phyloP scores from a whole-genome alignment of 2,797 vertebrate species.

The Pyrocephalus nanus region DNA sequence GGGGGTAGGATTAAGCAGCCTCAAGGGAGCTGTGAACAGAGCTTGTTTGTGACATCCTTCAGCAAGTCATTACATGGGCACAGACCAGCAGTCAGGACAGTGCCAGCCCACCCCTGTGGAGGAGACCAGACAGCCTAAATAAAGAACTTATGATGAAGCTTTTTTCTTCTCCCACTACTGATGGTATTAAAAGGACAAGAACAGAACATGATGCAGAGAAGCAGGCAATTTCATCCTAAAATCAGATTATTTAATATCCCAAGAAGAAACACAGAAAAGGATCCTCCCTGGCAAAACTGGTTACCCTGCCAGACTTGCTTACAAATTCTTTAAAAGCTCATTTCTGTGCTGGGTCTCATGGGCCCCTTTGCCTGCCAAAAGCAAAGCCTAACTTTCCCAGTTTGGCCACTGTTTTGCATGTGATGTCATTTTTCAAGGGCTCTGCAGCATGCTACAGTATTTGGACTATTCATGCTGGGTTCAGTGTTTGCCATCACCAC shows the following conservation, averaged over 20 bases:
- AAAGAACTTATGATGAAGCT: not conserved
- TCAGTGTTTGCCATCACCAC: conserved; percentile 22
- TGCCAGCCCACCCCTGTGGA: not conserved
- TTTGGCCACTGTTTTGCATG: conserved; percentile 30
- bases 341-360: conserved; percentile 19
- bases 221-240: not conserved
- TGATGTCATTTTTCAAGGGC: conserved; percentile 67
- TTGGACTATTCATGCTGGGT: conserved; percentile 14
- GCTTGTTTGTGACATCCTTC: not conserved
- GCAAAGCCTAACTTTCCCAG: not conserved
- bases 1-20: not conserved
- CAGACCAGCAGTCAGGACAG: not conserved
- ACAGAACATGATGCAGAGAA: not conserved
- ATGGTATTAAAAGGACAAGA: not conserved
- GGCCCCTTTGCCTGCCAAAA: conserved; percentile 12
- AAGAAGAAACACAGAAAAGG: not conserved
- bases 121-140: not conserved
- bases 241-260: not conserved
- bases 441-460: not conserved
- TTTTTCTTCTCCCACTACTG: not conserved
- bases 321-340: conserved; percentile 33
- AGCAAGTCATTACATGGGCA: not conserved
- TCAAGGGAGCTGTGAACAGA: not conserved
- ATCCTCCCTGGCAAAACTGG: not conserved
- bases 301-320: not conserved